These are phyloP conservation scores for Drosophila dives DNA, from an alignment of 2,888 invertebrate species.

Conservation along the genomic window DNA sequence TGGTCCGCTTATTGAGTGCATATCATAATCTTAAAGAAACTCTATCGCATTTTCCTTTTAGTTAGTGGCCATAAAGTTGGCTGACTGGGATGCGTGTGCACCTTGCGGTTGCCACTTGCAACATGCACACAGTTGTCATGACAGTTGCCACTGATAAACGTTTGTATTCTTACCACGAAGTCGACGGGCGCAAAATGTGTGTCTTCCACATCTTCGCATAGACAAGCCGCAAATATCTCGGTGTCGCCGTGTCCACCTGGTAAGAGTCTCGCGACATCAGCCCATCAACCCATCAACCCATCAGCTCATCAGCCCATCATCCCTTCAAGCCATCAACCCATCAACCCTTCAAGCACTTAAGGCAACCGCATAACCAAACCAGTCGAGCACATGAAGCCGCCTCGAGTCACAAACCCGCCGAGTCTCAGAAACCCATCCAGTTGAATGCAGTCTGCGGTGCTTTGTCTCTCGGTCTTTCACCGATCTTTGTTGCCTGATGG, in stretches of 20 bases:
- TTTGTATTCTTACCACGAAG: conserved; percentile 40
- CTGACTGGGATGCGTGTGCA: conserved; percentile 34
- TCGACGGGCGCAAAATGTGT: conserved; percentile 32
- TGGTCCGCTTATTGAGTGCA: conserved; percentile 53
- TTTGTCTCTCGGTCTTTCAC: conserved; percentile 44
- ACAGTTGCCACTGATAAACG: conserved; percentile 39
- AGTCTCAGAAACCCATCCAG: conserved; percentile 14
- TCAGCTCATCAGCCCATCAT: conserved; percentile 8
- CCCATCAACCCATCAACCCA: conserved; percentile 23
- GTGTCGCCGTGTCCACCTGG: conserved; percentile 27
- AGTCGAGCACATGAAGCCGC: conserved; percentile 55
- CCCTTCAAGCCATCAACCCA: conserved; percentile 12
- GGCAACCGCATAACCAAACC: conserved; percentile 62
- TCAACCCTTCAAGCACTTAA: conserved; percentile 58
- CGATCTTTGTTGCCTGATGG: conserved; percentile 29
- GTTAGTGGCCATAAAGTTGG: conserved; percentile 14
- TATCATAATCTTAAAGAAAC: conserved; percentile 41
- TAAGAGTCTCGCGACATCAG: conserved; percentile 16
- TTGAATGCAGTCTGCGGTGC: conserved; percentile 42
- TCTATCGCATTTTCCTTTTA: neutral
- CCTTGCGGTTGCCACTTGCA: conserved; percentile 59
- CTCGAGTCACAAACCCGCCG: conserved; percentile 18
- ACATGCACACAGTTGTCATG: conserved; percentile 6
- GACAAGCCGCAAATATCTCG: conserved; percentile 44
- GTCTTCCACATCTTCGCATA: conserved; percentile 24